These are phyloP conservation scores for Perca fluviatilis DNA, from an alignment of 2,113 vertebrate species.

Conservation along the genomic window DNA sequence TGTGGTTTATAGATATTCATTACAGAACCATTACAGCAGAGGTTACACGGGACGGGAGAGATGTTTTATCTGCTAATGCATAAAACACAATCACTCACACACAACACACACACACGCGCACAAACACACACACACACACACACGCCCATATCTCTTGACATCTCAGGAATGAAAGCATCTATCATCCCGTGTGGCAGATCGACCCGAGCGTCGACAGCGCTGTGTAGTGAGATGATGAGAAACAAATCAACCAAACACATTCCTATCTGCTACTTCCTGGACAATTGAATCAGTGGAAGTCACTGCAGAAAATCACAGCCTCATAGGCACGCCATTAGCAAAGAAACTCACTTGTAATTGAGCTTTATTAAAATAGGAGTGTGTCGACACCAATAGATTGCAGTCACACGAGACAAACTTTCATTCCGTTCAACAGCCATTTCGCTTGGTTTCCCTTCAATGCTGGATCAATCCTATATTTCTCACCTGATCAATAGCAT, in stretches of 20 bases:
- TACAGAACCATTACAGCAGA: slow-evolving; percentile 76
- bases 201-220: slow-evolving; percentile 23
- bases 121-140: slow-evolving; percentile 27
- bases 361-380: slow-evolving; percentile 62
- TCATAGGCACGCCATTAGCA: neutral
- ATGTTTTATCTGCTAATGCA: slow-evolving; percentile 69
- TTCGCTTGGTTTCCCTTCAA: neutral
- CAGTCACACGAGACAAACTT: slow-evolving; percentile 11
- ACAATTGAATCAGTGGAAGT: slow-evolving; percentile 56
- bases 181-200: slow-evolving; percentile 40
- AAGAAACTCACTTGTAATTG: slow-evolving; percentile 38
- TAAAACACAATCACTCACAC: slow-evolving; percentile 57
- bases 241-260: slow-evolving; percentile 67
- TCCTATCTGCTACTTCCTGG: slow-evolving; percentile 40
- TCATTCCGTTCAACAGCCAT: slow-evolving; percentile 19
- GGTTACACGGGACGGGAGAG: slow-evolving; percentile 66
- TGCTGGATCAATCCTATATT: slow-evolving; percentile 47
- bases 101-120: slow-evolving; percentile 17
- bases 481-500: slow-evolving; percentile 55
- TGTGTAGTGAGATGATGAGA: slow-evolving; percentile 50
- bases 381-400: neutral
- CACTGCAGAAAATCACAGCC: neutral
- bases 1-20: slow-evolving; percentile 80
- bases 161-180: slow-evolving; percentile 65
- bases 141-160: slow-evolving; percentile 46